A percentile compares a stretch with the other conserved stretches of the same genome.
phyloP scores from a whole-genome alignment of 2,888 invertebrate genomes.

The Branchipolynoe longqiensis region DNA sequence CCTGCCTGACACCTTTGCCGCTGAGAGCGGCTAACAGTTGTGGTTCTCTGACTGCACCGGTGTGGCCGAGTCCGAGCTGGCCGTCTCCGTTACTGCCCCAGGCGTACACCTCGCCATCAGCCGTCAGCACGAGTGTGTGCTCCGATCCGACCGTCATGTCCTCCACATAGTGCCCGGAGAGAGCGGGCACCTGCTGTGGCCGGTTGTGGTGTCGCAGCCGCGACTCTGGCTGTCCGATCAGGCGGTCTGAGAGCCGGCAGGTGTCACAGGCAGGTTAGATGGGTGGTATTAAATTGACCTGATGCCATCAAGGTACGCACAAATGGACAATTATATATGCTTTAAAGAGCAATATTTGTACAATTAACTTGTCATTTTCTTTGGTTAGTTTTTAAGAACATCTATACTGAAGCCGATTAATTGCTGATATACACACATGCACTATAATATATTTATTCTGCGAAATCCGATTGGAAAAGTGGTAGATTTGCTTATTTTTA shows the following conservation, averaged over 20 bases:
- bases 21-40: slow-evolving; percentile 84
- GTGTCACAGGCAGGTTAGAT: no score
- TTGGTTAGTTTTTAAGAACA: no score
- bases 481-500: no score
- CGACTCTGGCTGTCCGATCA: slow-evolving; percentile 84
- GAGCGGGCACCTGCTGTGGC: slow-evolving; percentile 83
- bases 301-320: no score
- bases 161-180: slow-evolving; percentile 84
- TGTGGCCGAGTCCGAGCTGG: slow-evolving; percentile 85
- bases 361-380: no score
- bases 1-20: slow-evolving; percentile 84
- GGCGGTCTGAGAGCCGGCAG: slow-evolving; percentile 82
- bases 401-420: no score
- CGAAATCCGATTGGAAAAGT: no score
- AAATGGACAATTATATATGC: no score
- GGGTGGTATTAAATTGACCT: no score
- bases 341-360: no score
- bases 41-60: slow-evolving; percentile 84
- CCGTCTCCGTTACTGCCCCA: slow-evolving; percentile 87
- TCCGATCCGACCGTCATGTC: slow-evolving; percentile 86
- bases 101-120: slow-evolving; percentile 85
- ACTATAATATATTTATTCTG: no score
- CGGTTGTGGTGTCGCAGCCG: slow-evolving; percentile 83
- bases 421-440: no score
- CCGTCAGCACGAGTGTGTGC: slow-evolving; percentile 85